These are phyloP conservation scores for Apis florea DNA, from an alignment of 1,140 invertebrate genomes.

Conservation along the genomic window DNA sequence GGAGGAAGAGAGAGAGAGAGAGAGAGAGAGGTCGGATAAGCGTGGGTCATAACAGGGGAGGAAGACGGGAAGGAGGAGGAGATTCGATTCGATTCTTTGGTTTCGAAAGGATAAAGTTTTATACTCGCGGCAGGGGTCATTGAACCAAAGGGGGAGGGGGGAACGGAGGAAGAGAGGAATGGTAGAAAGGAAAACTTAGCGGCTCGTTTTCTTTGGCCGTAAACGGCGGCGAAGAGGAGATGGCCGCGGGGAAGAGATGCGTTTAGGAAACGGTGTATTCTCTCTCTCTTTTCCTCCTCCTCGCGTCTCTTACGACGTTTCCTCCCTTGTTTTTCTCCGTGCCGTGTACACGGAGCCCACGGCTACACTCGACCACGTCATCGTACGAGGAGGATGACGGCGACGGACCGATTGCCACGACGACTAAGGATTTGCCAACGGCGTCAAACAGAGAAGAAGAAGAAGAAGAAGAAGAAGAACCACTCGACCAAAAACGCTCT, in stretches of 20 bases:
- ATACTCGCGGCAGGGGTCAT: slow-evolving; percentile 20
- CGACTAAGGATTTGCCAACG: slow-evolving; percentile 53
- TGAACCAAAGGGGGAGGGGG: slow-evolving; percentile 35
- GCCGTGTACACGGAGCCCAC: slow-evolving; percentile 1
- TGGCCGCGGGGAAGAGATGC: slow-evolving; percentile 45
- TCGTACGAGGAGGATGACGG: slow-evolving; percentile 8
- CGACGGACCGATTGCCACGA: slow-evolving; percentile 29
- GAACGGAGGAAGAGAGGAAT: background rate
- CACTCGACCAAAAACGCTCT: slow-evolving; percentile 61
- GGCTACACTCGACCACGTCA: slow-evolving; percentile 36
- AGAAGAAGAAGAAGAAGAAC: too few relatives aligned
- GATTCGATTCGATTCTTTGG: slow-evolving; percentile 31
- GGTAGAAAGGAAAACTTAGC: slow-evolving; percentile 60
- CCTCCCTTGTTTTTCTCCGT: background rate
- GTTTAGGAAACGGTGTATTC: slow-evolving; percentile 44
- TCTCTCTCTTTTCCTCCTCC: slow-evolving; percentile 12
- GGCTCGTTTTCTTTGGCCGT: slow-evolving; percentile 60
- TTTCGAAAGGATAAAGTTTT: slow-evolving; percentile 33
- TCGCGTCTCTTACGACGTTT: slow-evolving; percentile 11
- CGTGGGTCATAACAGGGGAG: background rate
- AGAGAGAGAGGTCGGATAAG: background rate
- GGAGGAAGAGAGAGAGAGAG: background rate
- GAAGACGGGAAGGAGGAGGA: background rate
- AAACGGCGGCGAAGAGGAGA: slow-evolving; percentile 45
- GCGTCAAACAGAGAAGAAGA: slow-evolving; percentile 62